phyloP scores from a whole-genome alignment of 2,113 vertebrate species.

The Ceyx margarethae region DNA sequence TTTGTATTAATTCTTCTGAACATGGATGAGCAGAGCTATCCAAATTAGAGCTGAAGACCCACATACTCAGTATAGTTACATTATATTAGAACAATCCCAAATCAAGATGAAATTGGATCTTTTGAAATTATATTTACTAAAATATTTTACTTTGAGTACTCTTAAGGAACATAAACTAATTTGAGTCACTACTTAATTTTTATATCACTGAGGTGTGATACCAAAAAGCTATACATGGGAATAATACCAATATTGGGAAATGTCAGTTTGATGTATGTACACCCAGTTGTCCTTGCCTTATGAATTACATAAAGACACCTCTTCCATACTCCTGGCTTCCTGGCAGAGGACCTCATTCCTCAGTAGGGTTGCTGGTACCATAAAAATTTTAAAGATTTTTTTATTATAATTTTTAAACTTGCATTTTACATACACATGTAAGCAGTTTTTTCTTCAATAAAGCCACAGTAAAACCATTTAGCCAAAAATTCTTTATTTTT shows the following conservation, averaged over 20 bases:
- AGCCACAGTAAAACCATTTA: slow-evolving; percentile 34
- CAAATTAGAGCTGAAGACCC: not conserved
- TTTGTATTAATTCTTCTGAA: not conserved
- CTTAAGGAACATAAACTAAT: not conserved
- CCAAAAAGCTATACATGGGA: not conserved
- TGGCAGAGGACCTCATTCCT: not conserved
- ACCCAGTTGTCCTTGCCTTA: not conserved
- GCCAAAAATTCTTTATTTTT: slow-evolving; percentile 59
- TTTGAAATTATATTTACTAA: not conserved
- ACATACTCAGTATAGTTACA: not conserved
- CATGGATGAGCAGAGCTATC: not conserved
- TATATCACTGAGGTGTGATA: not conserved
- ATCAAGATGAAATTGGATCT: not conserved
- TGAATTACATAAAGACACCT: not conserved
- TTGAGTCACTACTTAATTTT: not conserved
- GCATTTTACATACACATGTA: not conserved
- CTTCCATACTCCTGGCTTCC: not conserved
- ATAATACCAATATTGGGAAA: not conserved
- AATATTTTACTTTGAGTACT: not conserved
- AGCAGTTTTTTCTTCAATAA: not conserved
- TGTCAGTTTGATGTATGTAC: not conserved
- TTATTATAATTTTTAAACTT: not conserved
- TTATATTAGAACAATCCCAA: not conserved
- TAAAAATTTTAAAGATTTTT: not conserved
- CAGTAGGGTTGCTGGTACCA: rapidly evolving